A percentile compares a stretch with the other conserved stretches of the same genome.
These are phyloP conservation scores for Brachionus paranguensis DNA, from an alignment of 1,140 invertebrate genomes.

Conservation along the genomic window DNA sequence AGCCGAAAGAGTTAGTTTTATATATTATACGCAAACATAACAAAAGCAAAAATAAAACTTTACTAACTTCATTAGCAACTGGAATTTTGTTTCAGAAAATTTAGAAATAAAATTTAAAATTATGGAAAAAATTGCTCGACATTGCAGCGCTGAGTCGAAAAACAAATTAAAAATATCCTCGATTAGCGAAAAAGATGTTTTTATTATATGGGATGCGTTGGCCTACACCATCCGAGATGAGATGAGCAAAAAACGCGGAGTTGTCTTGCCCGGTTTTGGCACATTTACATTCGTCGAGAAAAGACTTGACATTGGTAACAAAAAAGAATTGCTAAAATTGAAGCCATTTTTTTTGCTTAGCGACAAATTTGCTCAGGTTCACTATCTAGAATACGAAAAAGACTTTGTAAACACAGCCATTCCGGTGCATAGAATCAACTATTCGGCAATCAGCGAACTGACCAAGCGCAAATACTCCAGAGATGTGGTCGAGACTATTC, in stretches of 20 bases:
- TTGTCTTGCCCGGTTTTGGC: background rate
- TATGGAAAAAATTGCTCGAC: constrained; percentile 19
- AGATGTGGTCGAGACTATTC: background rate
- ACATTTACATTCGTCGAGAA: constrained; percentile 33
- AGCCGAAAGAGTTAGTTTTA: background rate
- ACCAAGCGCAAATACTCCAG: constrained; percentile 33
- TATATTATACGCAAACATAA: background rate
- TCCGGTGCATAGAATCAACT: constrained; percentile 26
- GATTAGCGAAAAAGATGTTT: constrained; percentile 20
- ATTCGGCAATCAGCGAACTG: background rate
- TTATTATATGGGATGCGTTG: constrained; percentile 35
- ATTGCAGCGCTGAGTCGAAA: background rate
- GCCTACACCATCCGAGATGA: background rate
- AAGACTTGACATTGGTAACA: constrained; percentile 12
- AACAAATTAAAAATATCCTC: background rate
- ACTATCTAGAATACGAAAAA: constrained; percentile 14
- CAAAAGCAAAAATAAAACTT: background rate
- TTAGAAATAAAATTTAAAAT: background rate
- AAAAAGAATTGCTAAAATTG: constrained; percentile 9
- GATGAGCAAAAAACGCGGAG: constrained; percentile 37
- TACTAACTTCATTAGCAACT: background rate
- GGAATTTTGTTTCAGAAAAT: background rate
- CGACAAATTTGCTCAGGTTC: constrained; percentile 16
- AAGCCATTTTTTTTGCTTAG: constrained; percentile 32
- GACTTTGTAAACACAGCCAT: background rate